Percentiles rank a stretch among this genome's conserved stretches.
Evolutionary conservation across 2,888 invertebrate genomes (phyloP).

Genomic region (Chouioia cunea): DNA sequence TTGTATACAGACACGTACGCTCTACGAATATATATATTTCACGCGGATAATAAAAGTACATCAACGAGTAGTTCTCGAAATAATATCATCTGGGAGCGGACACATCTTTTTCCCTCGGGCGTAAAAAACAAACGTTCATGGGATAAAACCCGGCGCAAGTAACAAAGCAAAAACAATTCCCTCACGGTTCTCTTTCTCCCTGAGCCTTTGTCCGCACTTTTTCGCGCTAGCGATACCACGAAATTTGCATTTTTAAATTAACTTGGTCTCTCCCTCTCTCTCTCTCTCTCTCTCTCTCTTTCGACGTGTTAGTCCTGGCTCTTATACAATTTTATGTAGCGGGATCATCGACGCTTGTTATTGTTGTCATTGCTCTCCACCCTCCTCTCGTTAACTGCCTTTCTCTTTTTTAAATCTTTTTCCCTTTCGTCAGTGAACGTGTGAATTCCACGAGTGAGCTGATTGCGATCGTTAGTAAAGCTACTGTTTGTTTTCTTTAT

Average conservation of each 20-base stretch:
- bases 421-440: background rate
- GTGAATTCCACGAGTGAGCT: conserved; percentile 14
- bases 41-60: no score
- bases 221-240: conserved; percentile 13
- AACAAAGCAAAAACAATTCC: background rate
- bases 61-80: no score
- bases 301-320: conserved; percentile 55
- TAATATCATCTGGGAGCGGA: no score
- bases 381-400: conserved; percentile 52
- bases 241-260: conserved; percentile 69
- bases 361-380: conserved; percentile 58
- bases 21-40: no score
- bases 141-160: background rate
- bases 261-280: conserved; percentile 68
- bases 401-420: conserved; percentile 1
- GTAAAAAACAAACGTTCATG: background rate
- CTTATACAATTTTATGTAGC: conserved; percentile 67
- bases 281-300: conserved; percentile 66
- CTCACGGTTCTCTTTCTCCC: background rate
- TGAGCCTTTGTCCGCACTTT: background rate
- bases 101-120: background rate
- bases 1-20: no score
- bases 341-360: conserved; percentile 56
- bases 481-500: conserved; percentile 43
- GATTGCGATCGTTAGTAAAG: conserved; percentile 45